Conservation (phyloP, 2,888 invertebrate species). For the Agonopterix heracliana region DNA sequence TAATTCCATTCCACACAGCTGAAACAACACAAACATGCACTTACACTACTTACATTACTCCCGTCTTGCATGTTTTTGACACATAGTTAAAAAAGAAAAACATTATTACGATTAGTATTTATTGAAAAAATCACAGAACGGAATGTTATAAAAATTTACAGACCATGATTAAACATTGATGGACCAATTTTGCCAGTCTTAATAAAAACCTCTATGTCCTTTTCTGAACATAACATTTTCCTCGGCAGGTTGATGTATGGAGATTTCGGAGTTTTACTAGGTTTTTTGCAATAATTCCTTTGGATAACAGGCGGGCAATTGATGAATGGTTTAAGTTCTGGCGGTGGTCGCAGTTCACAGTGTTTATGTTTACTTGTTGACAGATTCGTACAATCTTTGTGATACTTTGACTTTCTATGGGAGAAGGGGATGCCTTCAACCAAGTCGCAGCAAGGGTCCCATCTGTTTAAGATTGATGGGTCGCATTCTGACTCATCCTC, state of each 20-base stretch:
- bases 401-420: slow-evolving; percentile 43
- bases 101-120: no score
- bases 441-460: slow-evolving; percentile 2
- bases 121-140: no score
- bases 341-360: background rate
- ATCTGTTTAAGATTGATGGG: background rate
- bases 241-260: slow-evolving; percentile 25
- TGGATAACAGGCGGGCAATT: background rate
- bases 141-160: no score
- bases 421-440: slow-evolving; percentile 30
- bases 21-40: no score
- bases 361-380: no score
- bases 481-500: background rate
- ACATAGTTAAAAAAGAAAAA: no score
- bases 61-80: no score
- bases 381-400: slow-evolving; percentile 30
- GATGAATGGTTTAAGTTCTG: background rate
- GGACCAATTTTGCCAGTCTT: background rate
- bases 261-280: background rate
- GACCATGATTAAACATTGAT: no score
- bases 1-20: slow-evolving; percentile 6
- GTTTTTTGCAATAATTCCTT: background rate
- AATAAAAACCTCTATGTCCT: slow-evolving; percentile 28
- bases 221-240: slow-evolving; percentile 37
- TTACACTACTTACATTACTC: background rate